Conservation (phyloP, 2,888 invertebrate species). For the Ectobius pallidus region DNA sequence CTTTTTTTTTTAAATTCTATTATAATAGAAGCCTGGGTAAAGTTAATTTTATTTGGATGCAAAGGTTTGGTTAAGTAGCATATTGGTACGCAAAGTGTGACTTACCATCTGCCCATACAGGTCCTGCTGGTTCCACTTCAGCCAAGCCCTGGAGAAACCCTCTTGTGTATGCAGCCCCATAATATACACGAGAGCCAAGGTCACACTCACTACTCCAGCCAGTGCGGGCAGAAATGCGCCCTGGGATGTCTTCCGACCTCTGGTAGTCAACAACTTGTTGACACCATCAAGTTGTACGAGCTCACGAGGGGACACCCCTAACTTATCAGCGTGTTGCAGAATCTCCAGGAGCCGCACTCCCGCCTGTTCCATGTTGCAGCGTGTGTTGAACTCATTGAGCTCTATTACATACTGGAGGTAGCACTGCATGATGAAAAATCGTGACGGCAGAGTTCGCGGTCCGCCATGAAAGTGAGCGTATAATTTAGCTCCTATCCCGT, state of each 20-base stretch:
- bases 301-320: background rate
- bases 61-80: too few relatives aligned
- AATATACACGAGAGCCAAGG: constrained; percentile 47
- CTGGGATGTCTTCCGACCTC: background rate
- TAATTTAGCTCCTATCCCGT: too few relatives aligned
- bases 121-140: constrained; percentile 49
- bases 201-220: constrained; percentile 38
- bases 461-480: too few relatives aligned
- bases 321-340: constrained; percentile 27
- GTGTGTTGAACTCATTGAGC: too few relatives aligned
- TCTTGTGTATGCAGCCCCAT: constrained; percentile 49
- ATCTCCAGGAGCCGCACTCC: constrained; percentile 28
- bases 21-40: too few relatives aligned
- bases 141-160: constrained; percentile 49
- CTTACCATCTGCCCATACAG: constrained; percentile 46
- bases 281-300: constrained; percentile 7
- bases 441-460: too few relatives aligned
- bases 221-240: constrained; percentile 36
- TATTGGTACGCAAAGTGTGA: background rate
- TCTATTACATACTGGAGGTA: too few relatives aligned
- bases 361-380: constrained; percentile 37
- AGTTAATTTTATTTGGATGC: too few relatives aligned
- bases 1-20: too few relatives aligned
- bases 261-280: constrained; percentile 26
- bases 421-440: too few relatives aligned